phyloP scores from a whole-genome alignment of 2,888 invertebrate genomes.

The Salticus scenicus region DNA sequence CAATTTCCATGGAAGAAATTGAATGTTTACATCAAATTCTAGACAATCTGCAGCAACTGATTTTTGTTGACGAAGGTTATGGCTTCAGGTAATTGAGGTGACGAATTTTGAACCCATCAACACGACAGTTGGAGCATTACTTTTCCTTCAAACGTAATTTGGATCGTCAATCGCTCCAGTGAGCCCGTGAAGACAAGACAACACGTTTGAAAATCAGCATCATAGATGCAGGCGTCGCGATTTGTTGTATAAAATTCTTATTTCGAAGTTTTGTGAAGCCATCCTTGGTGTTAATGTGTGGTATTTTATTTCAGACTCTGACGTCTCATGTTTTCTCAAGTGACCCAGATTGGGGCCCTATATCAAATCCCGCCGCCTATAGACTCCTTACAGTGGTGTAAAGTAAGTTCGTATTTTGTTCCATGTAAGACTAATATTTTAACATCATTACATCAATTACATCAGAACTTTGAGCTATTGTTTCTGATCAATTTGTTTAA shows the following conservation, averaged over 20 bases:
- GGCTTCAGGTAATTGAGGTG: neutral
- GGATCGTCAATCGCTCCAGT: neutral
- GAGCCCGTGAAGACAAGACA: too few species aligned
- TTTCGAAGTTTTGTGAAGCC: neutral
- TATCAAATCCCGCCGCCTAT: slow-evolving; percentile 56
- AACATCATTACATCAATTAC: too few species aligned
- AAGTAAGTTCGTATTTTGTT: slow-evolving; percentile 30
- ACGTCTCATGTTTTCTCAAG: slow-evolving; percentile 61
- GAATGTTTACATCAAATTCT: neutral
- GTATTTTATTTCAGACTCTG: slow-evolving; percentile 31
- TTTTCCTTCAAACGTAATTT: neutral
- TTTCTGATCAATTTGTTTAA: too few species aligned
- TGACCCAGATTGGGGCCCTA: slow-evolving; percentile 63
- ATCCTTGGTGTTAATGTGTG: neutral
- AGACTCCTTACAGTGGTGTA: slow-evolving; percentile 63
- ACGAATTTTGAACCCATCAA: neutral
- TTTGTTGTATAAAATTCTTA: neutral
- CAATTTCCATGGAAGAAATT: neutral
- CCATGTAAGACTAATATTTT: too few species aligned
- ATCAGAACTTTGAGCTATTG: too few species aligned
- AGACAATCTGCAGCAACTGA: neutral
- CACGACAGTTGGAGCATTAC: neutral
- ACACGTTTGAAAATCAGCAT: neutral
- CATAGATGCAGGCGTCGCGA: neutral
- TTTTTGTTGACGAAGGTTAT: neutral